Evolutionary conservation across 1,140 invertebrate species (phyloP), one percentile per base, ranked within the genome.

Genomic region (Aphis craccivora): DNA sequence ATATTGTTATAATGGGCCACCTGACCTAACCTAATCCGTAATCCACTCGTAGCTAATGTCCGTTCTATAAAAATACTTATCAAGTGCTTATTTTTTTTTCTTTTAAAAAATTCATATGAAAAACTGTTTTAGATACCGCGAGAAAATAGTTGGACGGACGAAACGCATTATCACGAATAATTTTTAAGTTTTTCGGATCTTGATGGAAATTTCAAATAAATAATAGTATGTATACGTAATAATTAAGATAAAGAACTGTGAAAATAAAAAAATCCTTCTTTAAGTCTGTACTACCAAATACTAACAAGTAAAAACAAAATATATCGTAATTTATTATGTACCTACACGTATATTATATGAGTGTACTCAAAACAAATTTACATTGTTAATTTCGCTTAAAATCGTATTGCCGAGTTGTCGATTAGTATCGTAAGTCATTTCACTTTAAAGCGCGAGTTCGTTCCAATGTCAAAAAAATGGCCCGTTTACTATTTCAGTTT

Each of bases 401-500:
- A n/a, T 76, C 4, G 14, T 76, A n/a, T n/a, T 1, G 14, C 14
- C 60, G 55, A 67, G 8, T 60, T 25, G 25, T 60, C 23, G 25
- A n/a, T 14, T n/a, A 76, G 30, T n/a, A 2, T n/a, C 11, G 30
- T 76, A n/a, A 76, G 35, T 83, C 1, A 20, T 83, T 83, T 83
- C 20, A 23, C 0, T 83, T 8, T 37, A 83, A 83, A 37, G 35
- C 76, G 6, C n/a, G 35, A 0, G 18, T 23, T 8, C 35, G 35
- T 83, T 83, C 35, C 35, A 18, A 5, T 23, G 35, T 83, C 35
- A n/a, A 87, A 48, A 48, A 51, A 87, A 83, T 48, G 22, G 4
- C 81, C 45, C 45, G 20, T 51, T 81, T 84, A 90, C 48, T 53
- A 53, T 84, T 40, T 92, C 53, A 51, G 91, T 94, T 94, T 91